These are phyloP conservation scores for Plestiodon gilberti DNA, from an alignment of 2,113 vertebrate species.

Conservation along the genomic window DNA sequence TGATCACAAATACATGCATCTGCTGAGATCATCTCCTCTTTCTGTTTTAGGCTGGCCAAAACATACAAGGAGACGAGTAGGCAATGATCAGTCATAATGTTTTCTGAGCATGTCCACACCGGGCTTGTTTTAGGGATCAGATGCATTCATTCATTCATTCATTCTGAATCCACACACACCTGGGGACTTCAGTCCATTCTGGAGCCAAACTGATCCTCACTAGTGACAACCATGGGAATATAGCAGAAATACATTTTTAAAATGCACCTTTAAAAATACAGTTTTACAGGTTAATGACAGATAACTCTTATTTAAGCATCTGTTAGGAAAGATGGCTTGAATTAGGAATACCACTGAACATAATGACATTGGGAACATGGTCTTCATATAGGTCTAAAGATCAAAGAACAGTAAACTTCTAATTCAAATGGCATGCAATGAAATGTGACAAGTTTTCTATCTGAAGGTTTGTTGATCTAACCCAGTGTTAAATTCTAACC, in stretches of 20 bases:
- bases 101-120: too few species aligned
- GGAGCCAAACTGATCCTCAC: neutral
- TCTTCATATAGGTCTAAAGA: neutral
- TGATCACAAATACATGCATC: too few species aligned
- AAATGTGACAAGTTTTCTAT: slow-evolving; percentile 11
- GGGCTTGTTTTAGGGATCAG: too few species aligned
- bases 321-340: neutral
- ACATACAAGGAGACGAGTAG: too few species aligned
- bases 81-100: too few species aligned
- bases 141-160: too few species aligned
- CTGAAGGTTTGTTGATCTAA: slow-evolving; percentile 4
- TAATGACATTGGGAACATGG: rapidly evolving
- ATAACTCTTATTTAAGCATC: neutral
- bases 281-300: neutral
- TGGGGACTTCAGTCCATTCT: neutral
- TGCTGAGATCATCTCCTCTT: too few species aligned
- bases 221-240: neutral
- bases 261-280: neutral
- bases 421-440: neutral
- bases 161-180: neutral
- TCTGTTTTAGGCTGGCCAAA: too few species aligned
- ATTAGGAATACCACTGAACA: neutral
- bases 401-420: neutral
- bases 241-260: neutral
- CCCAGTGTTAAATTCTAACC: neutral